Evolutionary conservation across 2,113 vertebrate genomes (phyloP), one percentile per base, ranked within the genome.

Genomic region (Gadus macrocephalus): DNA sequence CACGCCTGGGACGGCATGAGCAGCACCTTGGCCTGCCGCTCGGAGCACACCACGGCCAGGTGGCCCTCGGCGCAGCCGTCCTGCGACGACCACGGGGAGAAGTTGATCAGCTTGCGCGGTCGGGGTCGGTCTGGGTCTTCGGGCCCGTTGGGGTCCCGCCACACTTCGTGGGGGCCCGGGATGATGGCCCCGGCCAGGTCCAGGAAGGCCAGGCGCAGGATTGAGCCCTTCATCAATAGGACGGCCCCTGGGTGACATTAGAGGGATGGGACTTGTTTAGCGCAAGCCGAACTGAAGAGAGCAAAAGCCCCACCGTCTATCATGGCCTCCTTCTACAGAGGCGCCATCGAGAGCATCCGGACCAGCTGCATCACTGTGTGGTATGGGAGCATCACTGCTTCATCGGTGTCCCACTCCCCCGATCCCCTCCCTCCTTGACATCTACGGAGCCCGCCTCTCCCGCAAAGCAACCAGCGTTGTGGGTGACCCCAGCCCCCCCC

Each of bases 1-100:
- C 95, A 96, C 28, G 93, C 94, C 93, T 98, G 96, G n/a, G 95
- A 95, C 74, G 97, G 96, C 94, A 99, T 95, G 82, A 95, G 85
- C 89, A 97, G 95, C 58, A 99, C 95, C 92, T 98, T 98, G 90
- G 97, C 97, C 94, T 99, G 97, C 85, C 94, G 95, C 89, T 99
- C 97, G 15, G 96, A 97, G 89, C 96, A 99, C 83, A 96, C 91
- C 79, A 99, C 91, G 35, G 92, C 93, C 89, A 96, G 94, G 76
- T 98, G 96, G 83, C 96, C 94, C 25, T 98, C 96, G 75, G 92
- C 92, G 71, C 78, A 86, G 77, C 81, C 85, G 20, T 98, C 96
- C 89, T 98, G 96, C 71, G 95, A 95, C 53, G 92, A 92, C 3
- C 93, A 94, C 2, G 95, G 92, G 0, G 91, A 96, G 83, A 95